Conservation (phyloP, 53 echinoderm and acorn worm genomes). For the Hippasteria phrygiana region DNA sequence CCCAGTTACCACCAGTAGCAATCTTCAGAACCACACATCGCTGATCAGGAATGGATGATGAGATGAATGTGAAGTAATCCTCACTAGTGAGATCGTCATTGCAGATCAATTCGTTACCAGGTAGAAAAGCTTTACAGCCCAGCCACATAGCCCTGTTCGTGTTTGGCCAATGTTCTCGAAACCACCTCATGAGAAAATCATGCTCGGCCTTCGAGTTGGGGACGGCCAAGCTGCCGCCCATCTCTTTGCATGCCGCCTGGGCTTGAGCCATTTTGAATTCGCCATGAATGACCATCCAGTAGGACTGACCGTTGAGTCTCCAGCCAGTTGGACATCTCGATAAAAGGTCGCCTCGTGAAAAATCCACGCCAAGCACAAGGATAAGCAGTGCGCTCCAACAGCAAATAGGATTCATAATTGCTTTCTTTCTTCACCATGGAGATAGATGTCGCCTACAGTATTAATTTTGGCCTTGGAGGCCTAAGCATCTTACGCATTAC, state of each 20-base stretch:
- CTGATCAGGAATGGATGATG: not conserved
- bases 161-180: conserved; percentile 1
- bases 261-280: not conserved
- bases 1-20: not conserved
- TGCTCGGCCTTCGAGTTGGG: conserved; percentile 47
- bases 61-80: not conserved
- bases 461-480: too few species aligned
- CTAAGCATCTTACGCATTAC: too few species aligned
- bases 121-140: not conserved
- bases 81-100: not conserved
- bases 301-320: conserved; percentile 13
- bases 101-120: not conserved
- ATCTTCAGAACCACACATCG: conserved; percentile 9
- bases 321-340: conserved; percentile 14
- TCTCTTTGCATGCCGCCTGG: not conserved
- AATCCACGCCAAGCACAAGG: too few species aligned
- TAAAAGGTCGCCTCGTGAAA: too few species aligned
- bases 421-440: too few species aligned
- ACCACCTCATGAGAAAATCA: not conserved
- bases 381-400: too few species aligned
- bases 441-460: too few species aligned
- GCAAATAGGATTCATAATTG: too few species aligned
- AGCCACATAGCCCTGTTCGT: not conserved
- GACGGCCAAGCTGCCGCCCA: conserved; percentile 36
- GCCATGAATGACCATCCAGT: conserved; percentile 1